Evolutionary conservation across 2,113 vertebrate species (phyloP), one percentile per base, ranked within the genome.

Genomic region (Vanacampus margaritifer): DNA sequence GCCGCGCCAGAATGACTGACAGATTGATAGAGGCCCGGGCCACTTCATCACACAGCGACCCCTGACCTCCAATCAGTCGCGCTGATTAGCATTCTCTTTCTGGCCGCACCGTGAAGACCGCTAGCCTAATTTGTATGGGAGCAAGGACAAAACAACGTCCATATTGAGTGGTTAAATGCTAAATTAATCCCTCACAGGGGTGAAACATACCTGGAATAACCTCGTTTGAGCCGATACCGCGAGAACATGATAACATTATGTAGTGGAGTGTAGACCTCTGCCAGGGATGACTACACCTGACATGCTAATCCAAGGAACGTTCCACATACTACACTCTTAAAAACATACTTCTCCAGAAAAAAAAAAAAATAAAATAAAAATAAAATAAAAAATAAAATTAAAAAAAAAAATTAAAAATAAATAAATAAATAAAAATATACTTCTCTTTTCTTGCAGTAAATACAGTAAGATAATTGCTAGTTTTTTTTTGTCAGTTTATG

Each of bases 1-100:
- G 85, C 46, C 63, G 54, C 74, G 84, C 80, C 87, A 79, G 83
- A 78, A 80, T 91, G 87, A 91, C 86, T 90, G 90, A 91, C 90
- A 90, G 84, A 86, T 65, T 87, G 87, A 89, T 84, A 83, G 89
- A 90, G 84, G 88, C 84, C 53, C 48, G 67, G 74, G 90, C 82
- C 87, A 92, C 90, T 91, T 90, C 88, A 91, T 91, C 89, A 90
- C 87, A 75, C 48, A 13, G 67, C 13, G 74, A 81, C 83, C 87
- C 81, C 80, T 79, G 84, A 89, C 76, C 86, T 74, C 58, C 72
- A 64, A 87, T 87, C 86, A 37, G 87, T 90, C 88, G 89, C 88
- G 84, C 86, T 83, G 75, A 84, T 81, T 87, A 88, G 78, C 65
- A 64, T 79, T 85, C 78, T 81, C 78, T 89, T 86, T 89, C 80